These are phyloP conservation scores for Scaptomyza polygonia DNA, from an alignment of 2,888 invertebrate species.

Conservation along the genomic window DNA sequence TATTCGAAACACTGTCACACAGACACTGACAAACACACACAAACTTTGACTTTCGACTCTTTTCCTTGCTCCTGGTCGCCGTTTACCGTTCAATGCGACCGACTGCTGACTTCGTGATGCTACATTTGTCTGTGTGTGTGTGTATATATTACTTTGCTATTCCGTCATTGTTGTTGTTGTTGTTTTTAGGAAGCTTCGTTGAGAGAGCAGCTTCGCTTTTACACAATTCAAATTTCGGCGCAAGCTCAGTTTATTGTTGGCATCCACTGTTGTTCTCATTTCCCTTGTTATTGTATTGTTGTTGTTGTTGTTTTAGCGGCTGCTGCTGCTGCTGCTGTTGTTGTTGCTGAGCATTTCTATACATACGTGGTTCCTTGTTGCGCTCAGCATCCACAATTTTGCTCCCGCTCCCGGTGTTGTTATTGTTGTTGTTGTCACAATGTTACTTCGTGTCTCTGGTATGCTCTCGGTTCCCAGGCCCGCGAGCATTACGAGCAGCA, in stretches of 20 bases:
- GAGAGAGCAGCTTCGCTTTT: constrained; percentile 57
- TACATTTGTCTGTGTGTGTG: constrained; percentile 6
- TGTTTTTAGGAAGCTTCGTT: constrained; percentile 43
- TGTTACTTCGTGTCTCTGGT: constrained; percentile 43
- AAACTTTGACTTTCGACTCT: constrained; percentile 54
- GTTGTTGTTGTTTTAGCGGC: constrained; percentile 45
- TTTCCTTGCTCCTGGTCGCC: constrained; percentile 37
- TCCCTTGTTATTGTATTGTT: constrained; percentile 32
- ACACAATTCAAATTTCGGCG: constrained; percentile 66
- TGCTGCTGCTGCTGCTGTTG: constrained; percentile 33
- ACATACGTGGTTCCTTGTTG: constrained; percentile 65
- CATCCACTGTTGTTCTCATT: constrained; percentile 43
- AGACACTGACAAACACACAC: constrained; percentile 1
- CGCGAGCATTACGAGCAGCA: constrained; percentile 44
- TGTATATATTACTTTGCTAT: constrained; percentile 42
- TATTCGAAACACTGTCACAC: constrained; percentile 45
- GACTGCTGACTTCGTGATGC: constrained; percentile 35
- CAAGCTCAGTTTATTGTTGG: constrained; percentile 80
- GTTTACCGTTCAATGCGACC: constrained; percentile 50
- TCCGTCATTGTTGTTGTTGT: constrained; percentile 60
- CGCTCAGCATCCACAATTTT: constrained; percentile 66
- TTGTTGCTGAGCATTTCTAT: constrained; percentile 60
- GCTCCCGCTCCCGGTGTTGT: constrained; percentile 10
- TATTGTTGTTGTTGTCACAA: constrained; percentile 19
- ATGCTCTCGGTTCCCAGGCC: constrained; percentile 57